Percentiles rank a stretch among this genome's conserved stretches.
Conservation (phyloP, 2,113 vertebrate species). For the Triplophysa tibetana region DNA sequence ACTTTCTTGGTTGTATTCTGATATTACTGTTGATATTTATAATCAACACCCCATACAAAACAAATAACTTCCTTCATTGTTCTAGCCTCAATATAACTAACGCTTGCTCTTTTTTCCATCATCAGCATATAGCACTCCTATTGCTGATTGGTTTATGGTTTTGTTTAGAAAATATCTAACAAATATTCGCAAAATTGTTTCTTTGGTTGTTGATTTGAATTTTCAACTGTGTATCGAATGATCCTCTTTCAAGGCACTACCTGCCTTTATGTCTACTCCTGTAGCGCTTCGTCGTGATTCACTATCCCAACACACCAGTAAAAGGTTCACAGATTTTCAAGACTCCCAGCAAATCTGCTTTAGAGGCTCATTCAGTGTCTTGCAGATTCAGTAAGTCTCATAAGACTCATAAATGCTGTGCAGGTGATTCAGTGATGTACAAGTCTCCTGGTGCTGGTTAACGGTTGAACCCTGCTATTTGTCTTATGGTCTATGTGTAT, state of each 20-base stretch:
- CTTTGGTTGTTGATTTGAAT: no score
- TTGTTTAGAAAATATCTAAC: no score
- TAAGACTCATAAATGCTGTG: not conserved
- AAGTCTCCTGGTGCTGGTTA: not conserved
- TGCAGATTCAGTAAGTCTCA: not conserved
- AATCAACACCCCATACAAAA: no score
- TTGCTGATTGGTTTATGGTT: no score
- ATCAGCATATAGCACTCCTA: no score
- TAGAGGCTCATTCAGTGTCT: not conserved
- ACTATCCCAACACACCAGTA: not conserved
- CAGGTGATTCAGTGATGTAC: not conserved
- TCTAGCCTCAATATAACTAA: no score
- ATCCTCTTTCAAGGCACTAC: not conserved
- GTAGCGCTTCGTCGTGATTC: constrained; percentile 13
- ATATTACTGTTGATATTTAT: no score
- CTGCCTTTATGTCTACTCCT: not conserved
- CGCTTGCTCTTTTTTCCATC: no score
- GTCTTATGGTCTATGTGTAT: not conserved
- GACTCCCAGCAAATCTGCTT: not conserved
- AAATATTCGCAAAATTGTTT: no score
- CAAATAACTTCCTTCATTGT: no score
- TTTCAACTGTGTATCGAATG: no score
- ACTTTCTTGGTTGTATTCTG: no score
- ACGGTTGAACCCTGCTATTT: not conserved
- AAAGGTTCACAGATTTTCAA: not conserved